phyloP scores from a whole-genome alignment of 2,113 vertebrate species.

The Tylochromis polylepis region DNA sequence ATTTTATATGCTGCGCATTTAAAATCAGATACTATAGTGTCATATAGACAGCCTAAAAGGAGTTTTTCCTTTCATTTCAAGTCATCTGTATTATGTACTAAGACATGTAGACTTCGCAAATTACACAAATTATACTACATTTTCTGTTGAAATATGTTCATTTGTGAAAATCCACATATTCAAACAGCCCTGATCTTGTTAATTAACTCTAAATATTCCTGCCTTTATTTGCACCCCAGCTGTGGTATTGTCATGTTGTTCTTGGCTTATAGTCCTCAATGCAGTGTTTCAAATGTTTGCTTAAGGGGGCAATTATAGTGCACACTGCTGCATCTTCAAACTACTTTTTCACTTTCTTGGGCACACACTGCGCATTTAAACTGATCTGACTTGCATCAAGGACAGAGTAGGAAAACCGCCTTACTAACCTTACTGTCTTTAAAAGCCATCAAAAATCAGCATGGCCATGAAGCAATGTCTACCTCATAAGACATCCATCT shows the following conservation, averaged over 20 bases:
- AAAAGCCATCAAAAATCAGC: neutral
- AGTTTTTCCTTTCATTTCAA: neutral
- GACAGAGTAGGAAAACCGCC: slow-evolving; percentile 17
- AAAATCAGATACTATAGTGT: neutral
- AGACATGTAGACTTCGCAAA: neutral
- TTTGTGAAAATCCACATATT: neutral
- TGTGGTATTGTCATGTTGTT: neutral
- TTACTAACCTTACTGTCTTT: neutral
- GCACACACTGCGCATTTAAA: neutral
- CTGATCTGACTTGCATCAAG: slow-evolving; percentile 18
- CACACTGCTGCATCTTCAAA: slow-evolving; percentile 36
- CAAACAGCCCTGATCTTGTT: neutral
- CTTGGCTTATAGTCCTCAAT: neutral
- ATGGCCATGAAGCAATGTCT: neutral
- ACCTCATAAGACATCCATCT: neutral
- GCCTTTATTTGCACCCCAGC: neutral
- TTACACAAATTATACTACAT: neutral
- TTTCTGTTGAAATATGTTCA: neutral
- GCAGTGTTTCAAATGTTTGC: slow-evolving; percentile 55
- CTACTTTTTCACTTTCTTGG: neutral
- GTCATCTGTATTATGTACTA: neutral
- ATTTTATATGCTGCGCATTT: neutral
- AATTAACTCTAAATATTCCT: neutral
- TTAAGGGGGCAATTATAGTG: slow-evolving; percentile 63
- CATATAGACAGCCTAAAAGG: neutral